A percentile compares a stretch with the other conserved stretches of the same genome.
phyloP scores from a whole-genome alignment of 2,113 vertebrate species.

The Noturus placidus region DNA sequence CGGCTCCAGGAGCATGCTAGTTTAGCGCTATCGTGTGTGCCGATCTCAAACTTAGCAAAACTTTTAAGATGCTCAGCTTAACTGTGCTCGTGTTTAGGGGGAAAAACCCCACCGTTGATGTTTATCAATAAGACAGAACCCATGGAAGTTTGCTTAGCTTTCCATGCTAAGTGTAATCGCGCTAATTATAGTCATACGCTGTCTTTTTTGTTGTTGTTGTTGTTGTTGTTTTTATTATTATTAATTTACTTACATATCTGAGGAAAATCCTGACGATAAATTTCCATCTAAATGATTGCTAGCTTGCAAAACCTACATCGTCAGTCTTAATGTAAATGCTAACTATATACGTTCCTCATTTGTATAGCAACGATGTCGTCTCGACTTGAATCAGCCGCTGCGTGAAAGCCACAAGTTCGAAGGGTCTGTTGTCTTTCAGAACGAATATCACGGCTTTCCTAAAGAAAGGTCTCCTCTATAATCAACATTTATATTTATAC shows the following conservation, averaged over 20 bases:
- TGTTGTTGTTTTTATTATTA: not conserved
- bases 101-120: not conserved
- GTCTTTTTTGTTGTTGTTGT: too few species aligned
- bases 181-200: not conserved
- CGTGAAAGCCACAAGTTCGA: not conserved
- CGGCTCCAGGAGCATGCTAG: not conserved
- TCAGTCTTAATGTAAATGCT: not conserved
- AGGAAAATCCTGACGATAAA: not conserved
- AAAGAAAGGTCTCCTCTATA: too few species aligned
- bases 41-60: not conserved
- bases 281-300: not conserved
- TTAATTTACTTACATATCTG: not conserved
- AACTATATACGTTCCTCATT: not conserved
- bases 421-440: not conserved
- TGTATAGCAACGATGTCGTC: not conserved
- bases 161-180: not conserved
- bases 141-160: not conserved
- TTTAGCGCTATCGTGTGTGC: not conserved
- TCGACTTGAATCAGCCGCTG: not conserved
- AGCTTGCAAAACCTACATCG: not conserved
- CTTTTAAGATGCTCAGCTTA: not conserved
- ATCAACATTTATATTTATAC: too few species aligned
- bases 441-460: not conserved
- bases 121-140: not conserved
- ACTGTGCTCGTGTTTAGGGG: too few species aligned